A percentile compares a stretch with the other conserved stretches of the same genome.
Evolutionary conservation across 2,888 invertebrate species (phyloP).

Genomic region (Diarsia mendica): DNA sequence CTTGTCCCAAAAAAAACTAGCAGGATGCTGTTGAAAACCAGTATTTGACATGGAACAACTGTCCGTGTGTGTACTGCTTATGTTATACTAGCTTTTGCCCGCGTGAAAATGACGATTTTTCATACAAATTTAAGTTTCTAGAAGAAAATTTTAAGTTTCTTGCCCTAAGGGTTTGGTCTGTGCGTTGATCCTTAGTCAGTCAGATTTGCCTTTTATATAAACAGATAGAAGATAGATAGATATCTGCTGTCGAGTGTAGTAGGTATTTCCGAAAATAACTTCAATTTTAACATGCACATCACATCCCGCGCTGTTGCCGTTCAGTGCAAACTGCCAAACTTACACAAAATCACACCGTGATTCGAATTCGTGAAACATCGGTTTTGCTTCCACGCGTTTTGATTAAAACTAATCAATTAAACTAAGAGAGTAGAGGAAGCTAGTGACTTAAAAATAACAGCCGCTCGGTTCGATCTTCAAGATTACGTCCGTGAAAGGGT

Average conservation of each 20-base stretch:
- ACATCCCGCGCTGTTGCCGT: slow-evolving; percentile 31
- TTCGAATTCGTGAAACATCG: slow-evolving; percentile 45
- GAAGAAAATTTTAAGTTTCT: too few species aligned
- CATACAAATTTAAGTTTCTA: too few species aligned
- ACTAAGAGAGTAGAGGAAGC: background rate
- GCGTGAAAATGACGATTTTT: too few species aligned
- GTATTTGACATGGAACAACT: background rate
- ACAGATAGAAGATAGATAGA: too few species aligned
- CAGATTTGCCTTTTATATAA: too few species aligned
- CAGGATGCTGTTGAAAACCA: background rate
- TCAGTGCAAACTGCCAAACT: slow-evolving; percentile 49
- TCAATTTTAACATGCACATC: slow-evolving; percentile 3
- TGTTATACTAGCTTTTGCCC: background rate
- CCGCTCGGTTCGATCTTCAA: too few species aligned
- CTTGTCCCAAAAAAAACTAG: too few species aligned
- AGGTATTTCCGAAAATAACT: slow-evolving; percentile 10
- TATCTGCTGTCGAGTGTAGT: too few species aligned
- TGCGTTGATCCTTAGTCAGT: too few species aligned
- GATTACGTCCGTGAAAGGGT: too few species aligned
- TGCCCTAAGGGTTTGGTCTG: too few species aligned
- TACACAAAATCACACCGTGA: slow-evolving; percentile 36
- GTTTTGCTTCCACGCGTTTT: slow-evolving; percentile 28
- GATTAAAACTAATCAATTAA: slow-evolving; percentile 54
- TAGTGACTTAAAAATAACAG: too few species aligned
- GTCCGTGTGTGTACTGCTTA: background rate